A percentile compares a stretch with the other conserved stretches of the same genome.
Conservation (phyloP, 2,797 vertebrate species). For the Ispidina lecontei region DNA sequence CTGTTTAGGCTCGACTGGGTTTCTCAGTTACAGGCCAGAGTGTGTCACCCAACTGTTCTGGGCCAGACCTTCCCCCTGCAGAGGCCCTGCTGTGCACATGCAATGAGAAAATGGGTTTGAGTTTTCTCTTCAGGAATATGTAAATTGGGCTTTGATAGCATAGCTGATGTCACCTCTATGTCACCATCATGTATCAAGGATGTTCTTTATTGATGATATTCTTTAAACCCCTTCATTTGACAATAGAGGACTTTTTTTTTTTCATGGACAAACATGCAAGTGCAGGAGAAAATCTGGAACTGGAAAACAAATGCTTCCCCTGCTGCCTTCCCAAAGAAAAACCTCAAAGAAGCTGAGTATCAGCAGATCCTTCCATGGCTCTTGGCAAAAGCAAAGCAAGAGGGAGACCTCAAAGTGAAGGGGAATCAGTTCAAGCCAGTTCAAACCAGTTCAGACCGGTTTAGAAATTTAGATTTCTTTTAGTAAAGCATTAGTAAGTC, state of each 20-base stretch:
- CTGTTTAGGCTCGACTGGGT: background rate
- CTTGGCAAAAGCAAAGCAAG: background rate
- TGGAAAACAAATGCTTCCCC: background rate
- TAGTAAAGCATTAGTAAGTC: background rate
- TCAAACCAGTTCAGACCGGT: too few species aligned
- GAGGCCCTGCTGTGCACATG: accelerated
- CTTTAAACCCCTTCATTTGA: background rate
- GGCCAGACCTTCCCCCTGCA: background rate
- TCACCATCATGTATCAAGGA: background rate
- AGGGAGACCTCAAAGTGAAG: background rate
- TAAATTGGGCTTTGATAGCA: background rate
- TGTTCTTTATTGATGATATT: background rate
- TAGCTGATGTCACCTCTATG: background rate
- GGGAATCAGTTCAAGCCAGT: background rate
- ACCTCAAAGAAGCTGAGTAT: background rate
- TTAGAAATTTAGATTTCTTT: background rate
- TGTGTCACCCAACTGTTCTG: background rate
- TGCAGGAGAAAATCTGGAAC: slow-evolving; percentile 36
- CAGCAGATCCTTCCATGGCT: background rate
- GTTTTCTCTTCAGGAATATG: background rate
- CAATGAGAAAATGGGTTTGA: background rate
- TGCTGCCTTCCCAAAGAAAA: background rate
- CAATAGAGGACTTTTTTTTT: slow-evolving; percentile 12
- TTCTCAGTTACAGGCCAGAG: background rate
- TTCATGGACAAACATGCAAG: slow-evolving; percentile 13